A percentile compares a stretch with the other conserved stretches of the same genome.
Evolutionary conservation across 1,140 invertebrate genomes (phyloP).

Genomic region (Harpegnathos saltator): DNA sequence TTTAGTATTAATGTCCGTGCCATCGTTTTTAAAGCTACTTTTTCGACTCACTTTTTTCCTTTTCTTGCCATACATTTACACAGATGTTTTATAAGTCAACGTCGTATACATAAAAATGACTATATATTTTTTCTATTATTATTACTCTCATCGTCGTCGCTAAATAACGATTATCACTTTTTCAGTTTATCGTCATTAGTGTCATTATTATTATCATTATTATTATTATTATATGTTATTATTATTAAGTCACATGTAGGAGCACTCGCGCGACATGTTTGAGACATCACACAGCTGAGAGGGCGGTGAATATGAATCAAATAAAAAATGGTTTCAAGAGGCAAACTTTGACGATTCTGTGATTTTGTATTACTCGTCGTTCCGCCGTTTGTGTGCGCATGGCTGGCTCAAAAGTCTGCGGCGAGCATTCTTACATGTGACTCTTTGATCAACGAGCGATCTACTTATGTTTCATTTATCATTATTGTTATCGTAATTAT

Average conservation of each 20-base stretch:
- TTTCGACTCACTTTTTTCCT: conserved; percentile 68
- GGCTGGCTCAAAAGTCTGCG: too few relatives aligned
- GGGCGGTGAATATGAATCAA: too few relatives aligned
- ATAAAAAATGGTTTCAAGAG: too few relatives aligned
- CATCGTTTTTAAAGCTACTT: conserved; percentile 72
- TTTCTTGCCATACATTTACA: conserved; percentile 75
- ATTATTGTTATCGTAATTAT: too few relatives aligned
- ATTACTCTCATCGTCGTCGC: conserved; percentile 3
- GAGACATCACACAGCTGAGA: too few relatives aligned
- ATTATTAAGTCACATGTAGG: background rate
- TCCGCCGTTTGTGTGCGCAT: too few relatives aligned
- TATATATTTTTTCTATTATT: conserved; percentile 1
- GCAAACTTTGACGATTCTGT: background rate
- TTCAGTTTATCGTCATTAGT: background rate
- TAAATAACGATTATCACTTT: conserved; percentile 8
- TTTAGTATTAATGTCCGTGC: conserved; percentile 77
- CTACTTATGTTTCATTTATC: too few relatives aligned
- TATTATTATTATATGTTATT: conserved; percentile 26
- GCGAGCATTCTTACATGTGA: too few relatives aligned
- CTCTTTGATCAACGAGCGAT: too few relatives aligned
- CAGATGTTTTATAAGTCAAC: conserved; percentile 40
- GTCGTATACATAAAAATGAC: background rate
- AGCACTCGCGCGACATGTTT: too few relatives aligned
- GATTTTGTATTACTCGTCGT: background rate
- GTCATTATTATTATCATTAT: conserved; percentile 36